A percentile compares a stretch with the other conserved stretches of the same genome.
Evolutionary conservation across 2,113 vertebrate genomes (phyloP).

Genomic region (Odocoileus virginianus): DNA sequence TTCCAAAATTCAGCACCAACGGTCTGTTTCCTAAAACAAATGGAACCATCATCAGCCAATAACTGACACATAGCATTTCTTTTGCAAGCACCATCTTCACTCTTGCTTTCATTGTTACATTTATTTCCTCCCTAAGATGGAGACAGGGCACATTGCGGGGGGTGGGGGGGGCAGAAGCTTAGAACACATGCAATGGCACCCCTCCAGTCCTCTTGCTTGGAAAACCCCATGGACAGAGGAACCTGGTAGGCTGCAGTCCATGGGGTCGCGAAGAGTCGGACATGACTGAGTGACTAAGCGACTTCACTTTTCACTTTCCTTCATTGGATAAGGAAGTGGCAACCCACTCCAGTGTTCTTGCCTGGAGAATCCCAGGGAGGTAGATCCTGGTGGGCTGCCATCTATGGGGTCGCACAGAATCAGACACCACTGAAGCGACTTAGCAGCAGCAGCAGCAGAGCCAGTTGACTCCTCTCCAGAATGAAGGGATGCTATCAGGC

Average conservation of each 20-base stretch:
- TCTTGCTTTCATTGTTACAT: not conserved
- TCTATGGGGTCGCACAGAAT: not conserved
- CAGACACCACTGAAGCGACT: not conserved
- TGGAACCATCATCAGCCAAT: not conserved
- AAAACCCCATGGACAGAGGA: no score
- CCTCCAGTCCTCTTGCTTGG: no score
- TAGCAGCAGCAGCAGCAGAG: not conserved
- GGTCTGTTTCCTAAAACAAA: conserved; percentile 82
- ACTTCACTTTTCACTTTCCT: no score
- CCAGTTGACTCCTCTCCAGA: not conserved
- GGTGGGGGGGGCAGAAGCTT: not conserved
- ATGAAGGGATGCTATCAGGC: not conserved
- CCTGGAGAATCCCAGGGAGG: not conserved
- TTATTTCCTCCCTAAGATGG: not conserved
- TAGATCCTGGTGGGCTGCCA: no score
- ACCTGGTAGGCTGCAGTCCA: no score
- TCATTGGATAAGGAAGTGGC: no score
- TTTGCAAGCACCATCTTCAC: not conserved
- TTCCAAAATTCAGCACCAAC: conserved; percentile 93
- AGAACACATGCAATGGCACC: not conserved
- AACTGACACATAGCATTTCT: not conserved
- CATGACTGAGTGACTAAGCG: no score
- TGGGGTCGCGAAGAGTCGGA: no score
- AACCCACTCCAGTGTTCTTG: not conserved
- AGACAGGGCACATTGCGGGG: not conserved